A percentile compares a stretch with the other conserved stretches of the same genome.
These are phyloP conservation scores for Tetragnatha montana DNA, from an alignment of 2,888 invertebrate genomes.

Conservation along the genomic window DNA sequence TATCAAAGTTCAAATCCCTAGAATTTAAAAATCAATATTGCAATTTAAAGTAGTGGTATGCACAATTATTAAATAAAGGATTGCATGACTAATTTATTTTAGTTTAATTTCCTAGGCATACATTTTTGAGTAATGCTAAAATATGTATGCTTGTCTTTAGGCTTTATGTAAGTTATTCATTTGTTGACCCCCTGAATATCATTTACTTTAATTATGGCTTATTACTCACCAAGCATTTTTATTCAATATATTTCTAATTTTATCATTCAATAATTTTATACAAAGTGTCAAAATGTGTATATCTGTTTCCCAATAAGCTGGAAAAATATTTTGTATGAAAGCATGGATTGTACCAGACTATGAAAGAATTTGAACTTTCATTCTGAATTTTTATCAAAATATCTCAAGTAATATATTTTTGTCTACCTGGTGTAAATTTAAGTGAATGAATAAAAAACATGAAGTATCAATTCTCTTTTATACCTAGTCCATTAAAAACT, in stretches of 20 bases:
- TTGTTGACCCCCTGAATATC: background rate
- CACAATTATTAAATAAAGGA: background rate
- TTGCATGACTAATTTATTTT: background rate
- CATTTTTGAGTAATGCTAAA: background rate
- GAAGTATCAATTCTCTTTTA: background rate
- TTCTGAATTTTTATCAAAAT: slow-evolving; percentile 38
- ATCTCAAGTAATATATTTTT: slow-evolving; percentile 17
- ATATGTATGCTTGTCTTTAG: background rate
- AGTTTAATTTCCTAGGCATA: background rate
- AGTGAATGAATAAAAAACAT: background rate
- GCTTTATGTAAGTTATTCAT: background rate
- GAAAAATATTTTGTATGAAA: background rate
- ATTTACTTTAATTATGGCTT: background rate
- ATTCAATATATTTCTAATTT: background rate
- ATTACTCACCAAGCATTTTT: background rate
- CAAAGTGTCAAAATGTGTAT: background rate
- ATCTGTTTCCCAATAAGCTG: background rate
- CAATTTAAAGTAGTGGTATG: background rate
- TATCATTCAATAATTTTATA: background rate
- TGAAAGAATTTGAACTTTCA: slow-evolving; percentile 1
- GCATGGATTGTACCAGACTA: background rate
- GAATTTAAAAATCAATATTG: background rate
- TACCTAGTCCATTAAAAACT: background rate
- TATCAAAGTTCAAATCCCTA: background rate
- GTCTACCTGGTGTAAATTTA: slow-evolving; percentile 18